Base-by-base conservation (phyloP, 2,113 vertebrate genomes). In the Campylorhamphus procurvoides region DNA sequence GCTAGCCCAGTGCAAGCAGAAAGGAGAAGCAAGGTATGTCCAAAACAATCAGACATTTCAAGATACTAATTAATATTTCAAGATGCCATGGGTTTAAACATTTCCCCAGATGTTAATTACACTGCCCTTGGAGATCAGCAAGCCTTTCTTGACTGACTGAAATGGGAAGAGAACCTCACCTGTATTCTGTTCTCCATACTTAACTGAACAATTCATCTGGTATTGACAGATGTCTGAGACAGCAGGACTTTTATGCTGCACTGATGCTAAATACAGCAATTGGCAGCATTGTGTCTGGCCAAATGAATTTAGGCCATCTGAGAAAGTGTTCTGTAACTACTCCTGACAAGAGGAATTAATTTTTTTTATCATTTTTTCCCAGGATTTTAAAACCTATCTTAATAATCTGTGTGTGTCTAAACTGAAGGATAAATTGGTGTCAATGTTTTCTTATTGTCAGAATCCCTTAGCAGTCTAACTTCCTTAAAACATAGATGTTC, bases 201-300 rank as follows among this genome's bases (percentile, higher is more conserved):
- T 75, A 63, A 67, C 64, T 56, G 67, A 86, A 88, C 68, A 95
- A 89, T 89, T 95, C 23, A 55, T 94, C 71, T 89, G n/a, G 31
- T 91, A 95, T 93, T 93, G 94, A 40, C 74, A 95, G 84, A 82
- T 87, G 79, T 56, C 88, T 94, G 74, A 44, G 80, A 89, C 74
- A 92, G 73, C 86, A 87, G 81, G 86, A 93, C 64, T 87, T 84
- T 37, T 50, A 60, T 79, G n/a, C 58, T 93, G 76, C 60, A 68
- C 73, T 93, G 80, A 94, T 93, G 69, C 88, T 94, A 95, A 96
- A 93, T 79, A 84, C 53, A 72, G 88, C 62, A 79, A 68, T 52
- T 93, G 94, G 69, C 86, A 95, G 52, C 53, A 39, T 14, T 64
- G 31, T 93, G 33, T 74, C 73, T 84, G 49, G 83, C 83, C 93